phyloP scores from a whole-genome alignment of 2,888 invertebrate genomes.

The Heteromyza rotundicornis region DNA sequence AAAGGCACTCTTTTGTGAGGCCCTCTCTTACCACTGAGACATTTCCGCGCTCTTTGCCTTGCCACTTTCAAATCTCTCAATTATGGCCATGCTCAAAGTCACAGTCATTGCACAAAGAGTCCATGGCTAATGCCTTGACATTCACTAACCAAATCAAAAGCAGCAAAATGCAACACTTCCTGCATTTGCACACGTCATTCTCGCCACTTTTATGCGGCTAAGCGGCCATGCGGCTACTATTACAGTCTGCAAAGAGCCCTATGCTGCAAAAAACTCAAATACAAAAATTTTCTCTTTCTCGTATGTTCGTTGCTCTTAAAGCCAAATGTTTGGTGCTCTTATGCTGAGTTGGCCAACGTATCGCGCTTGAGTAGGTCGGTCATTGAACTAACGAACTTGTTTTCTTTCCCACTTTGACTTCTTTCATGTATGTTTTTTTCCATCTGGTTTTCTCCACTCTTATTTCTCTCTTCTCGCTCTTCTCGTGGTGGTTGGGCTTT shows the following conservation, averaged over 20 bases:
- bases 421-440: conserved; percentile 17
- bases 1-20: too few species aligned
- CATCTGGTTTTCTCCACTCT: conserved; percentile 21
- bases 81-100: conserved; percentile 39
- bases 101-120: conserved; percentile 51
- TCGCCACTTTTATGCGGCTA: neutral
- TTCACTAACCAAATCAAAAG: conserved; percentile 27
- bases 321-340: conserved; percentile 1
- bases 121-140: conserved; percentile 42
- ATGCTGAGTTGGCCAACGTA: conserved; percentile 28
- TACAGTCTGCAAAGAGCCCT: neutral
- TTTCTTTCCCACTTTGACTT: conserved; percentile 35
- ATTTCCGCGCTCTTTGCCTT: neutral
- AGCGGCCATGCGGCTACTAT: too few species aligned
- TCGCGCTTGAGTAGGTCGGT: conserved; percentile 64
- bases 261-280: neutral
- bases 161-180: conserved; percentile 17
- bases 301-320: conserved; percentile 11
- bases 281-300: conserved; percentile 12
- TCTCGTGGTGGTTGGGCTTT: conserved; percentile 36
- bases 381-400: conserved; percentile 62
- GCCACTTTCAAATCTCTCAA: neutral
- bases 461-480: conserved; percentile 29
- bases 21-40: too few species aligned
- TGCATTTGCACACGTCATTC: neutral